phyloP scores from a whole-genome alignment of 92 coral and sea anemone species.

The Plumapathes pennacea region DNA sequence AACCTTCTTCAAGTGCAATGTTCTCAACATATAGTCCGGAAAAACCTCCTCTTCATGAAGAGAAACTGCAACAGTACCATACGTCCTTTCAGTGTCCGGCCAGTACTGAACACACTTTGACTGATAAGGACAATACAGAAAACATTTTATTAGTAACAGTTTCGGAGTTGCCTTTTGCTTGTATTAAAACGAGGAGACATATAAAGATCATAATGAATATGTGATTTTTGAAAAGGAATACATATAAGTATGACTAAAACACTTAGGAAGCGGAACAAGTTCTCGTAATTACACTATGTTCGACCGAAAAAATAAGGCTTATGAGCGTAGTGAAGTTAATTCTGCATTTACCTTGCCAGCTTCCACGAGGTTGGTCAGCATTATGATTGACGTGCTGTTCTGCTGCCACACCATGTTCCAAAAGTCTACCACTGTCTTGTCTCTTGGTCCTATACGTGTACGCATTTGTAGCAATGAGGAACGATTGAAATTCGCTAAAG shows the following conservation, averaged over 20 bases:
- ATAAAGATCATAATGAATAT: too few relatives aligned
- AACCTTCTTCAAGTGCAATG: conserved; percentile 44
- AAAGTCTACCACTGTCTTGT: conserved; percentile 25
- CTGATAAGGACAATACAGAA: conserved; percentile 27
- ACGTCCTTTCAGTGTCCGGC: conserved; percentile 42
- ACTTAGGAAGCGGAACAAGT: too few relatives aligned
- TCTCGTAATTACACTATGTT: too few relatives aligned
- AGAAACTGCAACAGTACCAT: conserved; percentile 38
- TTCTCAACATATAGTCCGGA: conserved; percentile 44
- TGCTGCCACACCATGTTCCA: conserved; percentile 74
- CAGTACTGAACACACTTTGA: conserved; percentile 64
- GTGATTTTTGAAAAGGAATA: too few relatives aligned
- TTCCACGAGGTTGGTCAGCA: conserved; percentile 59
- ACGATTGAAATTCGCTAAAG: too few relatives aligned
- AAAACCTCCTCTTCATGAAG: conserved; percentile 38
- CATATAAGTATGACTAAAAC: too few relatives aligned
- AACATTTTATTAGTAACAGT: too few relatives aligned
- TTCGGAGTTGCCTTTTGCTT: too few relatives aligned
- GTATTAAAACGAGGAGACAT: too few relatives aligned
- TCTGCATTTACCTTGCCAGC: conserved; percentile 27
- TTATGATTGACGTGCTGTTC: conserved; percentile 34
- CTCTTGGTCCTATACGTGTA: conserved; percentile 66
- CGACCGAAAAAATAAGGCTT: background rate
- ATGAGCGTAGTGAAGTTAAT: background rate
- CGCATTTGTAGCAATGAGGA: too few relatives aligned